phyloP scores from a whole-genome alignment of 2,888 invertebrate genomes.

The Drosophila austrosaltans region DNA sequence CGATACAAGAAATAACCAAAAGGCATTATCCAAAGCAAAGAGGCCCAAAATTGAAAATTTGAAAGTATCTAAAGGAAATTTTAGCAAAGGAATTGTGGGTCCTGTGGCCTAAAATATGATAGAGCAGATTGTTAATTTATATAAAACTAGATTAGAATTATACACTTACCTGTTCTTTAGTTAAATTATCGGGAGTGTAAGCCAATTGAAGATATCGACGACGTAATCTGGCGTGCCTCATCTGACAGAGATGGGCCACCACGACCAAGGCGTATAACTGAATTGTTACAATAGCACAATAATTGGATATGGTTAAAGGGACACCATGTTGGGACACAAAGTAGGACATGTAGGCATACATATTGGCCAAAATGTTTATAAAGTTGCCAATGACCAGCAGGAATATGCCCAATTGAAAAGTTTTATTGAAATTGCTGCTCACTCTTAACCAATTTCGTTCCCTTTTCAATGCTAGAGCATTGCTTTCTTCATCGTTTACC shows the following conservation, averaged over 20 bases:
- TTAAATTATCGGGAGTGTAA: slow-evolving; percentile 49
- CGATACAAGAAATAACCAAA: slow-evolving; percentile 75
- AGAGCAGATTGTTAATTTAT: background rate
- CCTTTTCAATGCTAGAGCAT: slow-evolving; percentile 38
- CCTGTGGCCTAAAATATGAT: slow-evolving; percentile 44
- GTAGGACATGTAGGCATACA: slow-evolving; percentile 79
- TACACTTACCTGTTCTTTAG: slow-evolving; percentile 42
- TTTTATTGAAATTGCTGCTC: slow-evolving; percentile 39
- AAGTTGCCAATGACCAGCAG: slow-evolving; percentile 72
- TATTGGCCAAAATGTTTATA: slow-evolving; percentile 74
- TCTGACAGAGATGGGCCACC: slow-evolving; percentile 63
- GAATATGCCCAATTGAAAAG: slow-evolving; percentile 73
- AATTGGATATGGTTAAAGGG: slow-evolving; percentile 73
- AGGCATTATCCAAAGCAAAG: slow-evolving; percentile 72
- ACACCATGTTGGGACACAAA: slow-evolving; percentile 65
- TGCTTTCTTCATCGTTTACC: slow-evolving; percentile 29
- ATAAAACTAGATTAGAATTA: background rate
- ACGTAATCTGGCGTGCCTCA: slow-evolving; percentile 54
- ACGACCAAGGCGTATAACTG: slow-evolving; percentile 68
- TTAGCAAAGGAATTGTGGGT: slow-evolving; percentile 50
- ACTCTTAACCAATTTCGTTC: slow-evolving; percentile 55
- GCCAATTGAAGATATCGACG: slow-evolving; percentile 53
- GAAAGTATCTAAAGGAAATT: slow-evolving; percentile 54
- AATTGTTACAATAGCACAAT: slow-evolving; percentile 58
- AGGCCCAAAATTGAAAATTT: slow-evolving; percentile 72